These are phyloP conservation scores for Picus viridis DNA, from an alignment of 2,797 vertebrate species.

Conservation along the genomic window DNA sequence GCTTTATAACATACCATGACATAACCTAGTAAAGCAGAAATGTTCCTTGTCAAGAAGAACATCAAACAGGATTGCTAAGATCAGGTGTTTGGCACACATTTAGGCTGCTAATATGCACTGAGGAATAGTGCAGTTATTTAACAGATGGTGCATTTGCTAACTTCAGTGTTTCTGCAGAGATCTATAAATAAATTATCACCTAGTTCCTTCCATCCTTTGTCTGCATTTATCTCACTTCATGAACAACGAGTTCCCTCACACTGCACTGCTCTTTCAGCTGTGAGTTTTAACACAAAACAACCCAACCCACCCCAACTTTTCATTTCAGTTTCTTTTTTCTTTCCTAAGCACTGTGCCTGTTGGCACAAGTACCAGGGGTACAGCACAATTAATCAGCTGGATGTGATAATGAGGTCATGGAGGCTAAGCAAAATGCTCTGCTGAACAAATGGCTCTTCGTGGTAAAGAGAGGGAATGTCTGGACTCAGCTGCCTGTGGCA, in stretches of 20 bases:
- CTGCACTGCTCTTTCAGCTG: slow-evolving; percentile 28
- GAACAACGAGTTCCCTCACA: slow-evolving; percentile 43
- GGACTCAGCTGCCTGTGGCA: not conserved
- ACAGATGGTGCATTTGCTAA: slow-evolving; percentile 68
- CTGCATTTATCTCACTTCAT: slow-evolving; percentile 53
- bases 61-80: slow-evolving; percentile 23
- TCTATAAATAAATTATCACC: slow-evolving; percentile 75
- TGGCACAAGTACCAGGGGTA: not conserved
- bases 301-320: too few species aligned
- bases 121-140: slow-evolving; percentile 64
- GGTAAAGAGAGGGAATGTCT: not conserved
- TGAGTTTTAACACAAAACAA: not conserved
- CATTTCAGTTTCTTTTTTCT: not conserved
- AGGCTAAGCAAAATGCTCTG: slow-evolving; percentile 1
- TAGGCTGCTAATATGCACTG: slow-evolving; percentile 62
- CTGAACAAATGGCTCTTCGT: not conserved
- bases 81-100: slow-evolving; percentile 60
- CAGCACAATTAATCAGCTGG: not conserved
- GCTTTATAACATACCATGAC: slow-evolving; percentile 42
- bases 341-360: not conserved
- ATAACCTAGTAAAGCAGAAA: slow-evolving; percentile 63
- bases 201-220: slow-evolving; percentile 51
- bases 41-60: slow-evolving; percentile 50
- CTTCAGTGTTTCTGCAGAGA: slow-evolving; percentile 63
- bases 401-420: not conserved